phyloP scores from a whole-genome alignment of 2,888 invertebrate species.

The Protodeltote pygarga region DNA sequence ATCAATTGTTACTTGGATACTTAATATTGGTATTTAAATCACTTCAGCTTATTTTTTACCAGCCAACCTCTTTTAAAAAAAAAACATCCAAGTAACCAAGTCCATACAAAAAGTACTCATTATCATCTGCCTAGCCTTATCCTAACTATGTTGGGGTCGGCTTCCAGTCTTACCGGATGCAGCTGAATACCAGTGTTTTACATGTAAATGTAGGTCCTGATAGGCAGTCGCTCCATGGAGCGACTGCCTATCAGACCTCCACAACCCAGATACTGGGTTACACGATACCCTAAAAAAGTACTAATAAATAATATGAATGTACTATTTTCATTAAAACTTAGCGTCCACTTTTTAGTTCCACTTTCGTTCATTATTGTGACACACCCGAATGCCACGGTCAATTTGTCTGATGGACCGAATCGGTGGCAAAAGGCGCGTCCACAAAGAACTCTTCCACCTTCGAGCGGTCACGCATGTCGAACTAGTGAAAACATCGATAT shows the following conservation, averaged over 20 bases:
- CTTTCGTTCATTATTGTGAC: slow-evolving; percentile 48
- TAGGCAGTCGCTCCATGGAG: too few relatives aligned
- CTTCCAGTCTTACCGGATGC: too few relatives aligned
- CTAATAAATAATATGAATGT: too few relatives aligned
- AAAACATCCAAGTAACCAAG: not conserved
- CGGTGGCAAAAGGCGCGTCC: slow-evolving; percentile 55
- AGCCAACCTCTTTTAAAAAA: not conserved
- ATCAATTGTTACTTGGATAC: too few relatives aligned
- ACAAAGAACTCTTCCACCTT: slow-evolving; percentile 49
- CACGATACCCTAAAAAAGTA: too few relatives aligned
- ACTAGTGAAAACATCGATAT: slow-evolving; percentile 39
- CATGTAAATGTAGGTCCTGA: too few relatives aligned
- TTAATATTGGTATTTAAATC: not conserved
- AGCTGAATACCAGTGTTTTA: too few relatives aligned
- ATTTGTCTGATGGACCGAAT: slow-evolving; percentile 59
- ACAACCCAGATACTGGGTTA: too few relatives aligned
- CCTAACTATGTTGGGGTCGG: too few relatives aligned
- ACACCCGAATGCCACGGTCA: slow-evolving; percentile 56
- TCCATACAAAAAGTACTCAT: not conserved
- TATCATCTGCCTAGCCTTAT: too few relatives aligned
- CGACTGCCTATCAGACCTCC: too few relatives aligned
- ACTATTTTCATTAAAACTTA: too few relatives aligned
- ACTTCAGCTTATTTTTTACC: not conserved
- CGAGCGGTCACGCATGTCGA: slow-evolving; percentile 48
- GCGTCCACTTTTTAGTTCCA: slow-evolving; percentile 36